Base-by-base conservation (phyloP, 2,113 vertebrate species). In the Neogale vison region DNA sequence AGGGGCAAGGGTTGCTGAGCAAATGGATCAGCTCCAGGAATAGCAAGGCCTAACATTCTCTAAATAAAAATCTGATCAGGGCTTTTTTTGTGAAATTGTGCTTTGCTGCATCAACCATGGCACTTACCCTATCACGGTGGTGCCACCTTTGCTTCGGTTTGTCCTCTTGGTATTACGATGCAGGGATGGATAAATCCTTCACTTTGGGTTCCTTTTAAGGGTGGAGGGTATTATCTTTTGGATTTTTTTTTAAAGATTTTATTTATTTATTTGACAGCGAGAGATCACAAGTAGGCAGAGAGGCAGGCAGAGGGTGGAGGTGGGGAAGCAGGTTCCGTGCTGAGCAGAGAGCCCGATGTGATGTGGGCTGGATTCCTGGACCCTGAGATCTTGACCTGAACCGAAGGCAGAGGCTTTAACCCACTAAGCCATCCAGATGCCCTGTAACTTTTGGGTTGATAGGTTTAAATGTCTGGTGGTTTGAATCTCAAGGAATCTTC, bases 51-150 rank as follows among this genome's bases (percentile, higher is more conserved):
- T 45, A 55, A 50, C 9, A 24, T 42, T 82, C 77, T 74, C 91
- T 93, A 92, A 95, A 83, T 52, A 50, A 96, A 93, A 94, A 88
- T 34, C 36, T 29, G n/a, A 88, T 36, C 36, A n/a, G 50, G 42
- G n/a, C 23, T 72, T 71, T 1, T 71, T 80, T 72, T 2, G 0
- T 63, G 61, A 84, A 45, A 87, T 9, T 76, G 36, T 79, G 23
- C 67, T 81, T 59, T 52, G 36, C 42, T 21, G 71, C 20, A 45
- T 71, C 39, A 42, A 31, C 21, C 21, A 36, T 7, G 10, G 39
- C 90, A 26, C 10, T 87, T 42, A 39, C 17, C 1, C 20, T 45
- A 17, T 65, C 34, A 61, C 0, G 0, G 50, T 34, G 15, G 29
- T 0, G 1, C 3, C 29, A 26, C 20, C 61, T 45, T 55, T 89